Evolutionary conservation across 2,797 vertebrate genomes (phyloP).

Genomic region (Lindbergichthys nudifrons): DNA sequence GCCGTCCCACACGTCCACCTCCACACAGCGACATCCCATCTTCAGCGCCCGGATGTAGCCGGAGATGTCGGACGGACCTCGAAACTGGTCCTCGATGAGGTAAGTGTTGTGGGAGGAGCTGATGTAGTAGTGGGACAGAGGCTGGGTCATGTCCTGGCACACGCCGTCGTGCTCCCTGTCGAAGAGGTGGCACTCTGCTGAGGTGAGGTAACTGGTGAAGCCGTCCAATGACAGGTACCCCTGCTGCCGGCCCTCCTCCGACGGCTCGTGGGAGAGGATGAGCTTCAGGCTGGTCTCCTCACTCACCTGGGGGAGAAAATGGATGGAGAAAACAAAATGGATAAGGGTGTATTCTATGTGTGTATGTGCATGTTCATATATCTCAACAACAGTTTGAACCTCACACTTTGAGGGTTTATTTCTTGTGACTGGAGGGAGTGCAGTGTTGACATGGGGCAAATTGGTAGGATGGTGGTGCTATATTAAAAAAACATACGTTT

Average conservation of each 20-base stretch:
- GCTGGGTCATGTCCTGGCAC: slow-evolving; percentile 94
- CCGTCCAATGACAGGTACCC: slow-evolving; percentile 94
- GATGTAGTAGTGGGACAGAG: slow-evolving; percentile 95
- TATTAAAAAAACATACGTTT: too few species aligned
- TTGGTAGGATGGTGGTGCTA: too few species aligned
- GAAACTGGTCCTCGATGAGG: slow-evolving; percentile 95
- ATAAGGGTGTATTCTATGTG: background rate
- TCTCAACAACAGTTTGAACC: too few species aligned
- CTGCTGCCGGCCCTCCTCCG: slow-evolving; percentile 88
- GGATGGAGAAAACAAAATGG: slow-evolving; percentile 4
- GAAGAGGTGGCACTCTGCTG: slow-evolving; percentile 92
- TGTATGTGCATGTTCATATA: too few species aligned
- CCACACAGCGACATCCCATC: slow-evolving; percentile 95
- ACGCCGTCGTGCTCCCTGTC: slow-evolving; percentile 91
- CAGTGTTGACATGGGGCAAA: too few species aligned
- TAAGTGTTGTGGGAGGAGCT: slow-evolving; percentile 97
- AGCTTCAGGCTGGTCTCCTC: slow-evolving; percentile 93
- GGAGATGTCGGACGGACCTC: slow-evolving; percentile 91
- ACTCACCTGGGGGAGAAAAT: slow-evolving; percentile 78
- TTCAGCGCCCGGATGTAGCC: slow-evolving; percentile 94
- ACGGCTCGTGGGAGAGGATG: slow-evolving; percentile 92
- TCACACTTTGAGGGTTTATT: too few species aligned
- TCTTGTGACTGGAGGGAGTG: too few species aligned
- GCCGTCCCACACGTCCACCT: slow-evolving; percentile 94
- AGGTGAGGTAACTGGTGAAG: slow-evolving; percentile 95